Percentiles rank a stretch among this genome's conserved stretches.
Conservation (phyloP, 1,140 invertebrate genomes). For the Sarcophaga bullata region DNA sequence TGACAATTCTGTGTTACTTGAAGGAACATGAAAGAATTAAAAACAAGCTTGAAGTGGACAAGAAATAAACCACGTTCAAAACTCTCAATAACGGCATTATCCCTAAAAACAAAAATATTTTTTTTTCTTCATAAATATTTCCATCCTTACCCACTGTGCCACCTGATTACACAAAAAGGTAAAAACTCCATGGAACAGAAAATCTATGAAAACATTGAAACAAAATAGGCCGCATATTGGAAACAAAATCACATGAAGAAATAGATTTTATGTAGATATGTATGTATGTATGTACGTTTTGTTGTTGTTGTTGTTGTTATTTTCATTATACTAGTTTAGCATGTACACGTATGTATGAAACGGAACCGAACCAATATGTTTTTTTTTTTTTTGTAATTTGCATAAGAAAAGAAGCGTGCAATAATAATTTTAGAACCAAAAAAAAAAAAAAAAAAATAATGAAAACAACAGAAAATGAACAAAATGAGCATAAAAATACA, state of each 20-base stretch:
- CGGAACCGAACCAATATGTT: background rate
- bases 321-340: background rate
- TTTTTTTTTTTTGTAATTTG: background rate
- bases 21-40: no score
- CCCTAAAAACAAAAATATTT: no score
- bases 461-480: background rate
- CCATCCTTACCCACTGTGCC: background rate
- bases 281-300: no score
- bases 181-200: background rate
- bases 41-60: no score
- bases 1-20: no score
- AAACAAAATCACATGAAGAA: background rate
- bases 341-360: slow-evolving; percentile 1
- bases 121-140: no score
- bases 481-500: background rate
- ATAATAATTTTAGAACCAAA: slow-evolving; percentile 45
- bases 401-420: slow-evolving; percentile 10
- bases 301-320: no score
- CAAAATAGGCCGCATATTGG: background rate
- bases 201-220: background rate
- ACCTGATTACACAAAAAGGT: background rate
- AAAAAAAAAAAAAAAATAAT: slow-evolving; percentile 22
- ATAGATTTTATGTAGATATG: no score
- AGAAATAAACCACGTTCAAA: no score
- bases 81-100: no score